Evolutionary conservation across 2,113 vertebrate genomes (phyloP).

Genomic region (Perccottus glenii): DNA sequence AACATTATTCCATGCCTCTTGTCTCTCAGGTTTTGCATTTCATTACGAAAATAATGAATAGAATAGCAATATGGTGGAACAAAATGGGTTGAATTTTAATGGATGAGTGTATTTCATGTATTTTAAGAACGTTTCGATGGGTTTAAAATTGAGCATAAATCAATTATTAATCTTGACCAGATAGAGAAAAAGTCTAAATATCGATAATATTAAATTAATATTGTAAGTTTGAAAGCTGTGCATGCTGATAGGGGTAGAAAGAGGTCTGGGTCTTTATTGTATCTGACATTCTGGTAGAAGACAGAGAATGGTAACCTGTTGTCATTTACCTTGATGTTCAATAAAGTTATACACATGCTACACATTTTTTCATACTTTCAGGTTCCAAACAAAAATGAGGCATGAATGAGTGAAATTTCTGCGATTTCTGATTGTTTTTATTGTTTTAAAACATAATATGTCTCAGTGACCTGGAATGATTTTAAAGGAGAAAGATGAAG

Average conservation of each 20-base stretch:
- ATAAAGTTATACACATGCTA: too few relatives aligned
- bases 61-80: constrained; percentile 40
- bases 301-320: too few relatives aligned
- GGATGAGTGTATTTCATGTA: constrained; percentile 11
- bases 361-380: too few relatives aligned
- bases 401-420: too few relatives aligned
- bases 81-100: constrained; percentile 50
- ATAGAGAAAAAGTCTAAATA: background rate
- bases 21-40: constrained; percentile 56
- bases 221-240: background rate
- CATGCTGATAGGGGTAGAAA: background rate
- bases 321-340: too few relatives aligned
- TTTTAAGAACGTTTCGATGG: constrained; percentile 23
- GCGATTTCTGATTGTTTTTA: too few relatives aligned
- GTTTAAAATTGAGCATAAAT: constrained; percentile 12
- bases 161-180: constrained; percentile 13
- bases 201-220: background rate
- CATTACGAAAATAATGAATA: constrained; percentile 54
- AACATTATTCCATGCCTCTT: constrained; percentile 48
- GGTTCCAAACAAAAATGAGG: too few relatives aligned
- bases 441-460: background rate
- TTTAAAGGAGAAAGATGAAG: background rate
- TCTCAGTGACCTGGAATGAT: background rate
- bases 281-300: too few relatives aligned
- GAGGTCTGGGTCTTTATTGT: background rate